Percentiles rank a stretch among this genome's conserved stretches.
Evolutionary conservation across 23 tunicate species (phyloP).

Genomic region (Styela plicata): DNA sequence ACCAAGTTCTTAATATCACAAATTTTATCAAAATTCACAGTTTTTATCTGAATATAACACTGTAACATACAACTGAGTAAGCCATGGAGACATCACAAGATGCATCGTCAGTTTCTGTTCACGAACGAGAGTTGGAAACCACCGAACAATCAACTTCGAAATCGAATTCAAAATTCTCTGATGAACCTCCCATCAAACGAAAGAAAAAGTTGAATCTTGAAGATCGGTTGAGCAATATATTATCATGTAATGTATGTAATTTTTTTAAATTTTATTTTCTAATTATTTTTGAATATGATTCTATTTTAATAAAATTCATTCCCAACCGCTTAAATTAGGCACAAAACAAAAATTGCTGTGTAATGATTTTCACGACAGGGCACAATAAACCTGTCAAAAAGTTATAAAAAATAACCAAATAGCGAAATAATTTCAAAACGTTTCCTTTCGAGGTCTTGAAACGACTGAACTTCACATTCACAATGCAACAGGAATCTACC

Average conservation of each 20-base stretch:
- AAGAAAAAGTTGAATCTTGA: conserved; percentile 22
- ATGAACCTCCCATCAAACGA: neutral
- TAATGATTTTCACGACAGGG: too few species aligned
- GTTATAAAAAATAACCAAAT: too few species aligned
- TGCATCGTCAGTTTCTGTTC: neutral
- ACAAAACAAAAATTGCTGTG: too few species aligned
- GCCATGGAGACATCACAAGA: conserved; percentile 6
- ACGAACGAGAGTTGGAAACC: neutral
- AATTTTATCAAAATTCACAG: neutral
- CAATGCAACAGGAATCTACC: too few species aligned
- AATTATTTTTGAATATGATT: too few species aligned
- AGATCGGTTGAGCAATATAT: conserved; percentile 55
- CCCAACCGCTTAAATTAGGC: too few species aligned
- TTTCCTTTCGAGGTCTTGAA: too few species aligned
- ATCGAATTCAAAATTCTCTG: neutral
- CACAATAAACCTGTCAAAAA: too few species aligned
- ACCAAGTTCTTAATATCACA: neutral
- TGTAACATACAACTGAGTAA: neutral
- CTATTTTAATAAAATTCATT: too few species aligned
- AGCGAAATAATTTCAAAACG: too few species aligned
- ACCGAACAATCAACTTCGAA: neutral
- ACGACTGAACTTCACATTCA: too few species aligned
- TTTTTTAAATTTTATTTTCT: neutral
- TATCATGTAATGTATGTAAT: conserved; percentile 62
- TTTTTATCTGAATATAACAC: neutral